These are phyloP conservation scores for Ptychochromis oligacanthus DNA, from an alignment of 2,113 vertebrate species.

Conservation along the genomic window DNA sequence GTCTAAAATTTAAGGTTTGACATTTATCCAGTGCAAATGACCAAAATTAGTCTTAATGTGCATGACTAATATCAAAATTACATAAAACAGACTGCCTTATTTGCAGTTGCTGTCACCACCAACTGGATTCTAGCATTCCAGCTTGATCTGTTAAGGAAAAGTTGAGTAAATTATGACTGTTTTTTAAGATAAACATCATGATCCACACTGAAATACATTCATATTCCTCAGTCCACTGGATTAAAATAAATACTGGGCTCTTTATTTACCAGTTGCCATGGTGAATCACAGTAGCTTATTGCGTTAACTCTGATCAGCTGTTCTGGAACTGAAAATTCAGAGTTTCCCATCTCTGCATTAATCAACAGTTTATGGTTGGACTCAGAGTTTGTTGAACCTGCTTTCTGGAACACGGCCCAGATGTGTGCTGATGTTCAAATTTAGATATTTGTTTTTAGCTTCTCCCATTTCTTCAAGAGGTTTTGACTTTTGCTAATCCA, in stretches of 20 bases:
- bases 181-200: neutral
- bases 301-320: neutral
- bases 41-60: neutral
- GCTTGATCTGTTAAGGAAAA: neutral
- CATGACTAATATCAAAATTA: neutral
- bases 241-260: neutral
- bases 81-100: neutral
- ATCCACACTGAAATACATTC: neutral
- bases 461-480: neutral
- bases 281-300: neutral
- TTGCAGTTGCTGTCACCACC: no score
- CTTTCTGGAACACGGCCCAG: neutral
- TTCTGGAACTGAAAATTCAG: neutral
- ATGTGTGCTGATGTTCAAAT: neutral
- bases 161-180: neutral
- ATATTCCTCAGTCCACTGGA: neutral
- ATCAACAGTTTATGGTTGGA: neutral
- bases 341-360: neutral
- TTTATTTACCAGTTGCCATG: neutral
- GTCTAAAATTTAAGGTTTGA: no score
- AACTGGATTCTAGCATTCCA: no score
- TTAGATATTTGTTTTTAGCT: neutral
- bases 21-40: neutral
- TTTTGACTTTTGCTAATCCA: neutral
- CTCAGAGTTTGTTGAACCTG: neutral